Evolutionary conservation across 2,888 invertebrate species (phyloP).

Genomic region (Diogma glabrata): DNA sequence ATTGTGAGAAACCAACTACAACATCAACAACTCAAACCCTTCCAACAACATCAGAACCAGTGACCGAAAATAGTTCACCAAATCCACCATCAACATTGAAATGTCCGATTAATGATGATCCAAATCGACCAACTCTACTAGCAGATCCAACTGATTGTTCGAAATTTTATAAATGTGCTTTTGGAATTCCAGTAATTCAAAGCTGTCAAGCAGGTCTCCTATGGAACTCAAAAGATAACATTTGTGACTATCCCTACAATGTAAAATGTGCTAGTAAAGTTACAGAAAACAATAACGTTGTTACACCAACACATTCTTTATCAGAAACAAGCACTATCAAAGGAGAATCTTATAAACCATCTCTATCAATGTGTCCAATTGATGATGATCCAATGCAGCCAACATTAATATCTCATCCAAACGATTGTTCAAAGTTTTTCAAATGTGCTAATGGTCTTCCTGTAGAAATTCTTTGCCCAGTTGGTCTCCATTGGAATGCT

Average conservation of each 20-base stretch:
- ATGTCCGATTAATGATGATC: neutral
- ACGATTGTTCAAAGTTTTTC: constrained; percentile 3
- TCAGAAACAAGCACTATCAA: neutral
- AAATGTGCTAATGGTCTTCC: constrained; percentile 1
- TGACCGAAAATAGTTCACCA: neutral
- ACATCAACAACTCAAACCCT: neutral
- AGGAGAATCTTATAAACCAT: neutral
- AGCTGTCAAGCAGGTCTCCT: neutral
- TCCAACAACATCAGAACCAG: neutral
- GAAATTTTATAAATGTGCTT: neutral
- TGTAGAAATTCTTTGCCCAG: neutral
- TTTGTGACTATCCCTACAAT: neutral
- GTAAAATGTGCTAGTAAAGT: neutral
- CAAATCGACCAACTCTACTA: neutral
- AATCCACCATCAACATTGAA: neutral
- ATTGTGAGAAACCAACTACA: neutral
- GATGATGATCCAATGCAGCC: constrained; percentile 1
- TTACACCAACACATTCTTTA: too few species aligned
- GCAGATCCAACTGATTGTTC: neutral
- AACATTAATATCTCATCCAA: constrained; percentile 8
- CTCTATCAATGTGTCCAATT: neutral
- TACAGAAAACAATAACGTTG: too few species aligned
- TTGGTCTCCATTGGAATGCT: constrained; percentile 3
- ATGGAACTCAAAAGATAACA: neutral
- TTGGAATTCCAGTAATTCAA: neutral